Base-by-base conservation (phyloP, 2,113 vertebrate species). In the Carettochelys insculpta region DNA sequence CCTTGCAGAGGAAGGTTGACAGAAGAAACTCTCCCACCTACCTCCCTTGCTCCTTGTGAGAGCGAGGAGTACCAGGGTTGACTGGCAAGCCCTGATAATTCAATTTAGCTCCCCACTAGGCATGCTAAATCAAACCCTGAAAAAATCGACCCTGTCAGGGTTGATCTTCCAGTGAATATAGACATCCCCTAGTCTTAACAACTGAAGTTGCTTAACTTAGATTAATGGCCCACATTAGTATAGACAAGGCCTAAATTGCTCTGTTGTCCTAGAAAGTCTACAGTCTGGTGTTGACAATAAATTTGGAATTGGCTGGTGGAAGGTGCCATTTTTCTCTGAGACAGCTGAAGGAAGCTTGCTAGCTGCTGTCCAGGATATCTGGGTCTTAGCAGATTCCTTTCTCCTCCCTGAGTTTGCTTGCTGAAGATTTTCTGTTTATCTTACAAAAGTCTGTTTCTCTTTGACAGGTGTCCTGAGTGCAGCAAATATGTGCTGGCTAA, bases 341-440 rank as follows among this genome's bases (percentile, higher is more conserved):
- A 96, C 96, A 94, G 97, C 92, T 93, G 97, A 97, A 98, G 97
- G 97, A 98, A 98, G 95, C 91, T 13, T 83, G 85, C 78, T 96
- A 96, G 95, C 80, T 1, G 11, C 77, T 94, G 89, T 97, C 96
- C 97, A 97, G 98, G 98, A 98, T 94, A 95, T 98, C 98, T 97
- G 97, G 97, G 96, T 96, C 96, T 48, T 95, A 97, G 96, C 95
- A 96, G 97, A 93, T 85, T 94, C 94, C 93, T 84, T 45, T 92
- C 94, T 94, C 90, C 87, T 86, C 95, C 90, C 96, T 85, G 94
- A 97, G 77, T 84, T 91, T 90, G 83, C 93, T 97, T 96, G 95
- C 94, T 53, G 51, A 96, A 82, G 1, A 68, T 92, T 12, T 90
- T 93, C 91, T 98, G 97, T 98, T 98, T 98, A 98, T 94, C 95